Percentiles rank a stretch among this genome's conserved stretches.
phyloP scores from a whole-genome alignment of 2,797 vertebrate genomes.

The Streptopelia turtur region DNA sequence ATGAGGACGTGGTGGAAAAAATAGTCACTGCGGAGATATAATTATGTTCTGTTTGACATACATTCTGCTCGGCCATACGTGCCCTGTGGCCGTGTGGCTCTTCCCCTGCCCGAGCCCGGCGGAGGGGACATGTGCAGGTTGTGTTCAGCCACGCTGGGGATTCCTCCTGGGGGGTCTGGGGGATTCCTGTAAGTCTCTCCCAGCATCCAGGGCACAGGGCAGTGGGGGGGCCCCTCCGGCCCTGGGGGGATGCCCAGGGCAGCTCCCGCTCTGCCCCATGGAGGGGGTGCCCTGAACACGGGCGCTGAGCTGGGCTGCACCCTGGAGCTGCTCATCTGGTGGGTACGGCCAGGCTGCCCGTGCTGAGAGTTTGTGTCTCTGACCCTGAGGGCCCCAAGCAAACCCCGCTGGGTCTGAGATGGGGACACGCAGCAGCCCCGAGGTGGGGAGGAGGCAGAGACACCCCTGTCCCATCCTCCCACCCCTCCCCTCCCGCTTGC shows the following conservation, averaged over 20 bases:
- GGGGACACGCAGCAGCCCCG: rapidly evolving
- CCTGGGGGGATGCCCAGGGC: background rate
- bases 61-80: background rate
- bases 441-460: background rate
- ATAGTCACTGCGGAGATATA: background rate
- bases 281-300: rapidly evolving
- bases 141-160: no score
- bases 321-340: rapidly evolving
- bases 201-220: no score
- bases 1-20: background rate
- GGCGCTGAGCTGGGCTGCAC: background rate
- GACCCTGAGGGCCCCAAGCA: background rate
- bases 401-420: rapidly evolving
- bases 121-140: no score
- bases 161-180: no score
- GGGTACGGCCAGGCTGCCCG: rapidly evolving
- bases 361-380: background rate
- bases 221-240: no score
- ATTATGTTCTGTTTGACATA: background rate
- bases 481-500: background rate
- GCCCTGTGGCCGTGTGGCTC: background rate
- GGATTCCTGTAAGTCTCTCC: no score
- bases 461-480: rapidly evolving
- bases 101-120: no score
- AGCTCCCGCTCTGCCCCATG: background rate